Percentiles rank a stretch among this genome's conserved stretches.
Evolutionary conservation across 2,113 vertebrate species (phyloP).

Genomic region (Litocranius walleri): DNA sequence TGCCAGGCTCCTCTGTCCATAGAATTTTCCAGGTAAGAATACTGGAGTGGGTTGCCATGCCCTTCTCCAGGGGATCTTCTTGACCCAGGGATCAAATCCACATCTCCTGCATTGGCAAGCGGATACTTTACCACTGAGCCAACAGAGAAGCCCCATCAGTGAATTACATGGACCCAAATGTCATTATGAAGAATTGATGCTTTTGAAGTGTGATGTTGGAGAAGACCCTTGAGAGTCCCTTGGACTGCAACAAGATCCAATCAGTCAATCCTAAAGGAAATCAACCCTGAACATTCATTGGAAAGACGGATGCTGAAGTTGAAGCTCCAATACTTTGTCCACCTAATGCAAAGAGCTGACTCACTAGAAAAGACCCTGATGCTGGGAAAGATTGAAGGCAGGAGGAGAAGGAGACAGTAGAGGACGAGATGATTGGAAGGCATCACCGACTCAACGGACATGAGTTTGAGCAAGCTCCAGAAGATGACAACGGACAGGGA

Average conservation of each 20-base stretch:
- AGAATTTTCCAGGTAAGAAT: background rate
- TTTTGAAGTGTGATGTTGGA: background rate
- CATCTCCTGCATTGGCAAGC: background rate
- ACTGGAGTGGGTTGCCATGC: background rate
- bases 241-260: background rate
- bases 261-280: background rate
- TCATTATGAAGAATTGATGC: background rate
- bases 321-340: background rate
- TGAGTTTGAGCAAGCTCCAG: background rate
- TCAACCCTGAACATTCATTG: background rate
- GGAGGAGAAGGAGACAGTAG: accelerated
- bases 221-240: background rate
- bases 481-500: background rate
- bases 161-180: background rate
- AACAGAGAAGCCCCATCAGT: background rate
- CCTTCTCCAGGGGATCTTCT: background rate
- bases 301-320: background rate
- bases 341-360: background rate
- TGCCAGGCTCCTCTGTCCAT: background rate
- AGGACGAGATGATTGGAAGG: background rate
- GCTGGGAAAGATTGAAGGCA: background rate
- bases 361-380: background rate
- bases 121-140: background rate
- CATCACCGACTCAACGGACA: background rate
- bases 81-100: background rate